Evolutionary conservation across 1,140 invertebrate species (phyloP).

Genomic region (Conus ventricosus): DNA sequence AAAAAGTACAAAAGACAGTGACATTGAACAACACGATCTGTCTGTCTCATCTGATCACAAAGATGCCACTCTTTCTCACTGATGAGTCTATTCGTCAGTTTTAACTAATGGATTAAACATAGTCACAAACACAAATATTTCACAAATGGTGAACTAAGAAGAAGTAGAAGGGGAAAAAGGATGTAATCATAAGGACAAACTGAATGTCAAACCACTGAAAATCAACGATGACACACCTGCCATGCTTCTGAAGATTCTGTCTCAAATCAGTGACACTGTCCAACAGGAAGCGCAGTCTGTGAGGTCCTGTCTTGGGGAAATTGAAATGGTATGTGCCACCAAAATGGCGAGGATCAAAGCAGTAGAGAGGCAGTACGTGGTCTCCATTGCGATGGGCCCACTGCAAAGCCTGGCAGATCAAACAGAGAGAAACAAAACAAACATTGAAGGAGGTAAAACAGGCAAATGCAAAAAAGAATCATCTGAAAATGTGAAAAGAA

Average conservation of each 20-base stretch:
- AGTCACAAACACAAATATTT: too few relatives aligned
- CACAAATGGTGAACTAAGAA: too few relatives aligned
- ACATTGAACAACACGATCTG: too few relatives aligned
- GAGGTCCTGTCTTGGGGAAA: constrained; percentile 72
- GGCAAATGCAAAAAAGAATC: neutral
- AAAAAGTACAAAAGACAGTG: too few relatives aligned
- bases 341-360: constrained; percentile 72
- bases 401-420: constrained; percentile 48
- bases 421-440: constrained; percentile 2
- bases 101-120: too few relatives aligned
- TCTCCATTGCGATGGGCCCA: constrained; percentile 54
- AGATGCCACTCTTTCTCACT: too few relatives aligned
- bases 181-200: too few relatives aligned
- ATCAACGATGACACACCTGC: constrained; percentile 48
- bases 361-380: constrained; percentile 71
- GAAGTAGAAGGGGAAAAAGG: too few relatives aligned
- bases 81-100: too few relatives aligned
- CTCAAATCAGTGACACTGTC: constrained; percentile 67
- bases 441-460: neutral
- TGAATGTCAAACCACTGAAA: too few relatives aligned
- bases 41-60: too few relatives aligned
- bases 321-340: constrained; percentile 65
- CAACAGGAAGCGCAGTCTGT: constrained; percentile 67
- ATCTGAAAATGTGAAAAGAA: too few relatives aligned
- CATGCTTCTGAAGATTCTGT: constrained; percentile 53